Evolutionary conservation across 2,888 invertebrate genomes (phyloP).

Genomic region (Phanerotoma sp.): DNA sequence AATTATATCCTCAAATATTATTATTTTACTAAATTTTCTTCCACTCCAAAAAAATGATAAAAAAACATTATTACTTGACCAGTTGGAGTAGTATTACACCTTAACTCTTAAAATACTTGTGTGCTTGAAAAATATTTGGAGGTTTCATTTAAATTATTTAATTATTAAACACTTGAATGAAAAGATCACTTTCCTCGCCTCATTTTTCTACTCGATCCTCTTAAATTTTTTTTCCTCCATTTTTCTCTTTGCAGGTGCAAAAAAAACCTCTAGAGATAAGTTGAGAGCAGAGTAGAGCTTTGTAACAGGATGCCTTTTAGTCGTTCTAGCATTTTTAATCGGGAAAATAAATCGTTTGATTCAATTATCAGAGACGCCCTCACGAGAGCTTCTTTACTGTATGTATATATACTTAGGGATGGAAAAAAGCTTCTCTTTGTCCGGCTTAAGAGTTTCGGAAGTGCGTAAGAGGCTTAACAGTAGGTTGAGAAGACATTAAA

Average conservation of each 20-base stretch:
- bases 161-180: background rate
- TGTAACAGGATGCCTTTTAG: slow-evolving; percentile 28
- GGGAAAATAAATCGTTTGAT: slow-evolving; percentile 57
- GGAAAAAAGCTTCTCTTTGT: slow-evolving; percentile 46
- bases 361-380: slow-evolving; percentile 49
- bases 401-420: background rate
- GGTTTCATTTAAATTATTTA: slow-evolving; percentile 5
- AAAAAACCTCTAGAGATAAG: slow-evolving; percentile 16
- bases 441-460: slow-evolving; percentile 53
- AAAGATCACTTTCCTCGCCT: no score
- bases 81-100: no score
- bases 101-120: slow-evolving; percentile 1
- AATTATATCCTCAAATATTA: no score
- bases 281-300: slow-evolving; percentile 10
- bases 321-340: slow-evolving; percentile 55
- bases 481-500: slow-evolving; percentile 35
- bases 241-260: no score
- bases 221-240: no score
- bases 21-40: no score
- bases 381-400: slow-evolving; percentile 20
- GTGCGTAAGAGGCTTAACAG: slow-evolving; percentile 55
- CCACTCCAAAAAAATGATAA: no score
- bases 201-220: no score
- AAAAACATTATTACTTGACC: no score
- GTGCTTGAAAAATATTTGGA: slow-evolving; percentile 4